phyloP scores from a whole-genome alignment of 2,113 vertebrate genomes.

The Lophius piscatorius region DNA sequence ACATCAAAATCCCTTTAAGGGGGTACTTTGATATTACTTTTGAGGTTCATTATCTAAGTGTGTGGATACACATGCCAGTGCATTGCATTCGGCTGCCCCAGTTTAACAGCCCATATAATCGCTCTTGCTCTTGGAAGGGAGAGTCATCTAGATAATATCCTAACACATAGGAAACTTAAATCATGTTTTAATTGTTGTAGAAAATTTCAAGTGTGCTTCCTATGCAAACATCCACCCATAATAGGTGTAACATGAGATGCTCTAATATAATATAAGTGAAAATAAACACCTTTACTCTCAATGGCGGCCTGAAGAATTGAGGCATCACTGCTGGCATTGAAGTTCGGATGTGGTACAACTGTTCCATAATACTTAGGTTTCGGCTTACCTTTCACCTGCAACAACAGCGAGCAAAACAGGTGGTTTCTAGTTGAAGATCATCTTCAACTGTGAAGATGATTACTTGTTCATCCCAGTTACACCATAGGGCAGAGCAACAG shows the following conservation, averaged over 20 bases:
- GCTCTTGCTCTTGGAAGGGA: no score
- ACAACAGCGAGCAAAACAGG: neutral
- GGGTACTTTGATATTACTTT: no score
- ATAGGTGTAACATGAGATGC: neutral
- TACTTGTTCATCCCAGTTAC: neutral
- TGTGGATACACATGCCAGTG: no score
- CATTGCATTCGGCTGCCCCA: no score
- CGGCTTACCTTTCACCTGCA: constrained; percentile 49
- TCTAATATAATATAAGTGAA: neutral
- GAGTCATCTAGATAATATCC: no score
- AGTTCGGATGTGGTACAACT: constrained; percentile 78
- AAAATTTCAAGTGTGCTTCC: no score
- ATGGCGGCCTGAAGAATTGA: constrained; percentile 84
- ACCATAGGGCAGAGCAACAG: neutral
- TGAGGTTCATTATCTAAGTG: no score
- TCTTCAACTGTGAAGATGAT: neutral
- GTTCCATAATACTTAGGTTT: constrained; percentile 73
- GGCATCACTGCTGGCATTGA: constrained; percentile 83
- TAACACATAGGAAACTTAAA: no score
- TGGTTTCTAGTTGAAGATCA: neutral
- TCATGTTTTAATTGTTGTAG: no score
- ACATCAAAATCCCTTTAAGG: no score
- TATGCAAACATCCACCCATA: no score
- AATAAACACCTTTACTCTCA: constrained; percentile 80
- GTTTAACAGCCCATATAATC: no score